Evolutionary conservation across 2,888 invertebrate species (phyloP), one percentile per base, ranked within the genome.

Genomic region (Caenorhabditis drosophilae): DNA sequence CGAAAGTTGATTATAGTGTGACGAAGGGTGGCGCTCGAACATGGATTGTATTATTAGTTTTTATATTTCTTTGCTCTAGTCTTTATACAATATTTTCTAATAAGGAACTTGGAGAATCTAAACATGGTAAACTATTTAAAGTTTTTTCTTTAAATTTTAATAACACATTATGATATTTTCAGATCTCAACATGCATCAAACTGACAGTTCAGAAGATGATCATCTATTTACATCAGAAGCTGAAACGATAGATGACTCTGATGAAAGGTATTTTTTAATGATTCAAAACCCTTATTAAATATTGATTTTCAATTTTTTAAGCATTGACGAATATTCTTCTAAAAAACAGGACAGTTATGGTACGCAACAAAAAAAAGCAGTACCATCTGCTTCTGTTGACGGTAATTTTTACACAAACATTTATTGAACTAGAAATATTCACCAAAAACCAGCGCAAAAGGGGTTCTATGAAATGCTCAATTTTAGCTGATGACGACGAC

Each of bases 1-100:
- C 63, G 6, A 73, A 75, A 50, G 74, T 82, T 25, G 81, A 81
- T 52, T 81, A 81, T 48, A 75, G 75, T 50, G 75, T 81, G 1
- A 80, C 76, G 35, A 81, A 80, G 66, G 81, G 81, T 18, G 81
- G 81, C 15, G 69, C 81, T 7, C 42, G 75, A 27, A 68, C 75
- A 6, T 81, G 81, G 81, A 77, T 78, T 22, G 81, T 81, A 26
- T 59, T 81, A 22, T 51, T 81, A 44, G 79, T 81, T 16, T 81
- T 81, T 60, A 61, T 80, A 36, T 67, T 81, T 35, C 59, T 81
- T 12, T 81, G 81, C 56, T 72, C 75, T 50, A 76, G 79, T 57
- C 50, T 81, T 38, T 73, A 80, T 41, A 75, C 81, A 3, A 77
- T 81, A 25, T 80, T 81, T 52, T 77, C 81, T 15, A 78, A 79